phyloP scores from a whole-genome alignment of 2,888 invertebrate genomes.

The Drosophila mimica region DNA sequence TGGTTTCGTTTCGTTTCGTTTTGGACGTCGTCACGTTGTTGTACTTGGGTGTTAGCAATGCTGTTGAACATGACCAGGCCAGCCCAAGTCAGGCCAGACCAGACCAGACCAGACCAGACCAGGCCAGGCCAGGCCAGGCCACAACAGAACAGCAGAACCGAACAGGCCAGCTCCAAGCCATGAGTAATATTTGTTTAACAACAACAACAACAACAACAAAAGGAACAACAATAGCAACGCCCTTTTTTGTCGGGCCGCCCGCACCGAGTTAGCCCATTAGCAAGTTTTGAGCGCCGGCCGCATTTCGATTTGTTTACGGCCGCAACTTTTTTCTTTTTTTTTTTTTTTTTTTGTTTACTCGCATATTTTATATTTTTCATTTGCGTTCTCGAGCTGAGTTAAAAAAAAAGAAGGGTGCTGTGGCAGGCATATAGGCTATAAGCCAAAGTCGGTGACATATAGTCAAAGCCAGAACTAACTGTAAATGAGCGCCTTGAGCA shows the following conservation, averaged over 20 bases:
- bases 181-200: constrained; percentile 77
- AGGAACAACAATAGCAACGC: constrained; percentile 55
- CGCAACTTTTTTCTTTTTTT: constrained; percentile 27
- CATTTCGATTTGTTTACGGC: constrained; percentile 58
- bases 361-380: background rate
- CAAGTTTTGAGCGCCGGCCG: constrained; percentile 53
- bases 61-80: constrained; percentile 71
- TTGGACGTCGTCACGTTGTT: constrained; percentile 74
- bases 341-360: constrained; percentile 1
- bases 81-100: constrained; percentile 9
- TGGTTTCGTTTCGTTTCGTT: constrained; percentile 31
- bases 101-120: background rate
- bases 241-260: constrained; percentile 74
- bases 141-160: constrained; percentile 2
- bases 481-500: background rate
- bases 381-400: constrained; percentile 12
- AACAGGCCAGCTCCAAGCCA: constrained; percentile 36
- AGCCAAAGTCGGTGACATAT: background rate
- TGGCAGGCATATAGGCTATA: constrained; percentile 37
- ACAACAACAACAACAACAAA: constrained; percentile 28
- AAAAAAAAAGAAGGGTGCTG: constrained; percentile 16
- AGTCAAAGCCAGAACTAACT: background rate
- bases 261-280: constrained; percentile 63
- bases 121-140: constrained; percentile 19
- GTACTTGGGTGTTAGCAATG: constrained; percentile 74